A percentile compares a stretch with the other conserved stretches of the same genome.
Evolutionary conservation across 2,888 invertebrate species (phyloP).

Genomic region (Nephrotoma flavescens): DNA sequence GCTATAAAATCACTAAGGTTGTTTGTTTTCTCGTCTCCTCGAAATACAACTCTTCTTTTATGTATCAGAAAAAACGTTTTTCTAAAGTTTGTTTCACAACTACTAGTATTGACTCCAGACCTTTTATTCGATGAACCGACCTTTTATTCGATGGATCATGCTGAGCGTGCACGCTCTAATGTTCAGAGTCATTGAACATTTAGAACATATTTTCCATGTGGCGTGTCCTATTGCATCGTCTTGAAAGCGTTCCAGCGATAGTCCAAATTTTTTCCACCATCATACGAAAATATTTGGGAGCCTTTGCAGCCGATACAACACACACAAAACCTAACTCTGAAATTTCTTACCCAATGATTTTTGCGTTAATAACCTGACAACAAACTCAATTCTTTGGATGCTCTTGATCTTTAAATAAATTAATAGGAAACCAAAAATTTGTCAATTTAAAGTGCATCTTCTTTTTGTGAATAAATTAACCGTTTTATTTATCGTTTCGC

Average conservation of each 20-base stretch:
- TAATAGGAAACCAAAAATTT: neutral
- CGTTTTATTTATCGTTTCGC: neutral
- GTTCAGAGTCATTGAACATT: too few species aligned
- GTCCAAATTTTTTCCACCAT: neutral
- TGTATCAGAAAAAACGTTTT: neutral
- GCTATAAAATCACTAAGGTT: too few species aligned
- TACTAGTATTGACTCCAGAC: too few species aligned
- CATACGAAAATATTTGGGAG: neutral
- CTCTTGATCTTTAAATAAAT: too few species aligned
- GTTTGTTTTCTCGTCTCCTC: neutral
- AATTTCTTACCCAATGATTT: neutral
- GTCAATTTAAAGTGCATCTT: neutral
- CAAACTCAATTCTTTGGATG: too few species aligned
- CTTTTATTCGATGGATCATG: neutral
- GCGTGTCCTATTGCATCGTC: neutral
- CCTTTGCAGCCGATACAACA: neutral
- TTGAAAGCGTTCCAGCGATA: neutral
- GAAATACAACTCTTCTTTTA: neutral
- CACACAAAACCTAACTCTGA: neutral
- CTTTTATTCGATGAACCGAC: too few species aligned
- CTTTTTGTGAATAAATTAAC: neutral
- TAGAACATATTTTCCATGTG: too few species aligned
- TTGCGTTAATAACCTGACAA: neutral
- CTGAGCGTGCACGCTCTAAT: neutral
- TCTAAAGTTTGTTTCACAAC: neutral